Conservation (phyloP, 2,113 vertebrate genomes). For the Eolophus roseicapilla region DNA sequence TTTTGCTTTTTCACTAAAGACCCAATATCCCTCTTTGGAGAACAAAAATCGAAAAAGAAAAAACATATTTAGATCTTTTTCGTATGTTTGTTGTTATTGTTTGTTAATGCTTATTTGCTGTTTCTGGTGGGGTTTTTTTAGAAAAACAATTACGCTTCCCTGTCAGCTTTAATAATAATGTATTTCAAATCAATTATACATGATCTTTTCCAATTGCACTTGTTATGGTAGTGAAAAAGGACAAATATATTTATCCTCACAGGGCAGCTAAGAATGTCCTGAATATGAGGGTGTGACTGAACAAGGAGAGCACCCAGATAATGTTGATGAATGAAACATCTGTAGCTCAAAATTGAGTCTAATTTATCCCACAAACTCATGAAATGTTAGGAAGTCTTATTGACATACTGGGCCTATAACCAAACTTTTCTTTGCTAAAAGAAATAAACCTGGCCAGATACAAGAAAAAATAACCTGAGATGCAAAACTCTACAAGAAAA, state of each 20-base stretch:
- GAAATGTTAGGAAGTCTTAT: neutral
- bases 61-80: neutral
- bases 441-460: neutral
- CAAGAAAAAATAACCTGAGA: neutral
- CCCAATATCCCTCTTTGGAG: neutral
- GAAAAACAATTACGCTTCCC: neutral
- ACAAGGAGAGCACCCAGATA: neutral
- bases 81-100: neutral
- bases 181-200: neutral
- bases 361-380: neutral
- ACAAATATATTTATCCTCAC: neutral
- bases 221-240: neutral
- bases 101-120: neutral
- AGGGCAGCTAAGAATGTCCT: neutral
- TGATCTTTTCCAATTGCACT: neutral
- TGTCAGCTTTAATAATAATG: neutral
- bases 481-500: neutral
- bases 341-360: neutral
- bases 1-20: neutral
- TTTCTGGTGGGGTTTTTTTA: neutral
- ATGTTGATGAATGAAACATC: neutral
- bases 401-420: neutral
- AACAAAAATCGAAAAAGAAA: neutral
- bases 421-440: neutral
- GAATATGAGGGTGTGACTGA: neutral